phyloP scores from a whole-genome alignment of 2,888 invertebrate species.

The Balanococcus diminutus region DNA sequence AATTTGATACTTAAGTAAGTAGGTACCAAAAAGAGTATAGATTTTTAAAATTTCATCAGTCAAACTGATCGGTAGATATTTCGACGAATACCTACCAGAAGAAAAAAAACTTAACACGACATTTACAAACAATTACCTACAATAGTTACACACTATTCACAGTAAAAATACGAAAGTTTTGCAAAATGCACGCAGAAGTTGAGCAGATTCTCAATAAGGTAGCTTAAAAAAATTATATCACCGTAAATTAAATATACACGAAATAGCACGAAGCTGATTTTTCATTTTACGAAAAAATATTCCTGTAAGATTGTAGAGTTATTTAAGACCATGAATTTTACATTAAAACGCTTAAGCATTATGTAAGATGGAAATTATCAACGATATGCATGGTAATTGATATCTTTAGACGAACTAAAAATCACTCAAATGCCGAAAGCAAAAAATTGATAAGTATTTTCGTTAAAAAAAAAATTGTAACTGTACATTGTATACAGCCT shows the following conservation, averaged over 20 bases:
- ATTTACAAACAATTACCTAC: not conserved
- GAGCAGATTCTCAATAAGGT: not conserved
- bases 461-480: not conserved
- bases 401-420: not conserved
- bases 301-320: not conserved
- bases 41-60: not conserved
- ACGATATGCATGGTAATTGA: not conserved
- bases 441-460: not conserved
- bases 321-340: not conserved
- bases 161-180: slow-evolving; percentile 13
- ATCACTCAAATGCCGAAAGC: not conserved
- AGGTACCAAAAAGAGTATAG: not conserved
- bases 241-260: not conserved
- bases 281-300: not conserved
- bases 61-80: not conserved
- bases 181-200: not conserved
- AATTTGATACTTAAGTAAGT: not conserved
- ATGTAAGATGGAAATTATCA: not conserved
- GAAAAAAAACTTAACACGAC: not conserved
- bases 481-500: too few species aligned
- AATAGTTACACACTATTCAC: slow-evolving; percentile 7
- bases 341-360: not conserved
- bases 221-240: not conserved
- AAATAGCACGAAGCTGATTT: not conserved
- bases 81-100: not conserved